Base-by-base conservation (phyloP, 2,888 invertebrate species). In the Neuroscelio doddi region DNA sequence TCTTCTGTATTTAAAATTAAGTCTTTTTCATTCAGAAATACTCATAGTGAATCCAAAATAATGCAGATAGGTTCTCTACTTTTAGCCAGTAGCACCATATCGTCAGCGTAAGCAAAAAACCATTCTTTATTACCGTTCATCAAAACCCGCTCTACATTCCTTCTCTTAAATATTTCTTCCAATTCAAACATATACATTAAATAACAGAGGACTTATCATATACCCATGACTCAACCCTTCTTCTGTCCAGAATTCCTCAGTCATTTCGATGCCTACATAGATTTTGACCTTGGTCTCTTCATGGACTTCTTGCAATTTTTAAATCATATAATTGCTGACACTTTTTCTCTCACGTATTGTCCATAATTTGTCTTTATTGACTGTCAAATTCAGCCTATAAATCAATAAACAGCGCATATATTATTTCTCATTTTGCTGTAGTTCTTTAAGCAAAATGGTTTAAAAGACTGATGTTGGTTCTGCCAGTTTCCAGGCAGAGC, bases 151-250 rank as follows among this genome's bases (percentile, higher is more conserved):
- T 55, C 68, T 10, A 51, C 12, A 3, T 47, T 30, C 16, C 46
- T 53, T 12, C 36, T 51, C 12, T 27, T 38, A n/a, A 62, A 24
- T 1, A 24, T 36, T n/a, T 45, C 32, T 9, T 67, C 64, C 27
- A 70, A 8, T 5, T 56, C 64, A 1, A 1, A 55, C 52, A n/a
- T 55, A 49, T 1, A 69, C 27, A 5, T 32, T 46, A 38, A 73
- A 71, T 3, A 71, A 36, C 0, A 49, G 26, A 2, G 68, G 64
- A 15, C 64, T 71, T 14, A 71, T 17, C 4, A 62, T 46, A 50
- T 65, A 69, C 1, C 68, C 67, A 14, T 70, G 68, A 24, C 64
- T 59, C 1, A 70, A 36, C 7, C 67, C 58, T 53, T 52, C 51
- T 10, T 8, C 39, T 0, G 47, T 69, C 51, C 63, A 61, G 8